Conservation (phyloP, 2,113 vertebrate genomes). For the Tringa solitaria region DNA sequence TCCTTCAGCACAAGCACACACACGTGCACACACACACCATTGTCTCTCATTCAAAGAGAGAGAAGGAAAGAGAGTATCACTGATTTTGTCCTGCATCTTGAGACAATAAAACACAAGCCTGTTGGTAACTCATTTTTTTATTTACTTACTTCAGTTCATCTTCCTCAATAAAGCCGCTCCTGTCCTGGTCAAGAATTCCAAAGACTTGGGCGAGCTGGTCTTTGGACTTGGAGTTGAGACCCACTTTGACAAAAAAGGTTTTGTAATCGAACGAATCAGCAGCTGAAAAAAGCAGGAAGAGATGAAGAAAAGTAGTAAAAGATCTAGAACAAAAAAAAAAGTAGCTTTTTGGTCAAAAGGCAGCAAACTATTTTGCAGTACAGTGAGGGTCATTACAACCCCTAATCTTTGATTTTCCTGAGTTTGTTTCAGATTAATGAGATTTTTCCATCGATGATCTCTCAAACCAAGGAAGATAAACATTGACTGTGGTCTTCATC, state of each 20-base stretch:
- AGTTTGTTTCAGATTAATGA: neutral
- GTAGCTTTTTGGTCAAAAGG: neutral
- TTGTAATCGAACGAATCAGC: slow-evolving; percentile 79
- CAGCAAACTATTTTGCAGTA: neutral
- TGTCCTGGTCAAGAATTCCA: slow-evolving; percentile 81
- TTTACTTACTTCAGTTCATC: slow-evolving; percentile 80
- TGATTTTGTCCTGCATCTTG: neutral
- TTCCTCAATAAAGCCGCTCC: slow-evolving; percentile 85
- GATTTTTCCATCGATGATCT: neutral
- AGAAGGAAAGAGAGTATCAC: neutral
- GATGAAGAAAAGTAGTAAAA: neutral
- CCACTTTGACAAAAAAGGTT: slow-evolving; percentile 80
- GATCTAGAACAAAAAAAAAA: neutral
- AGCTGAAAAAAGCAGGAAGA: slow-evolving; percentile 55
- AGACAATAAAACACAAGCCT: neutral
- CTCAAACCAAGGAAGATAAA: neutral
- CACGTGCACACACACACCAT: neutral
- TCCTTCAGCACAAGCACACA: neutral
- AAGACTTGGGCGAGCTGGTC: slow-evolving; percentile 78
- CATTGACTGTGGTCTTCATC: neutral
- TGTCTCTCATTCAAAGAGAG: neutral
- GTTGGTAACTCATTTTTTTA: neutral
- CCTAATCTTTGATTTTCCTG: neutral
- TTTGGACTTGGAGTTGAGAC: slow-evolving; percentile 74
- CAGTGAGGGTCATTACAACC: neutral